phyloP scores from a whole-genome alignment of 1,140 invertebrate species.

The Scylla paramamosain region DNA sequence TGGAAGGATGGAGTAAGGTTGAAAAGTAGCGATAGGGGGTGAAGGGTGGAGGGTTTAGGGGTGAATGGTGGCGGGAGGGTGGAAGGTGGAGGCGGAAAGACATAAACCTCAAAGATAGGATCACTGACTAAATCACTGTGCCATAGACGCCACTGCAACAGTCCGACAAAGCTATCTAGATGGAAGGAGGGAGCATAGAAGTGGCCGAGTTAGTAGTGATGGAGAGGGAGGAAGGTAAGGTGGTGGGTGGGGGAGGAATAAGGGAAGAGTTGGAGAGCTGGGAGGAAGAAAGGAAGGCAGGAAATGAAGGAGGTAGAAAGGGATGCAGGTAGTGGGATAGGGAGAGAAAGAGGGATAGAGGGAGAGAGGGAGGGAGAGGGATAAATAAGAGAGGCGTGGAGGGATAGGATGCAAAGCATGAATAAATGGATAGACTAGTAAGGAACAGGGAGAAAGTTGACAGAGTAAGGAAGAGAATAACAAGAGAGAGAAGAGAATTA shows the following conservation, averaged over 20 bases:
- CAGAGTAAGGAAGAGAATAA: not conserved
- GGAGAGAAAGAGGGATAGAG: not conserved
- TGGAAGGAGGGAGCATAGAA: not conserved
- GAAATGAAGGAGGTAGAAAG: not conserved
- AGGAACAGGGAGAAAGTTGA: not conserved
- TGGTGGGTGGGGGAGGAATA: slow-evolving; percentile 9
- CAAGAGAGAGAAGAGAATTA: not conserved
- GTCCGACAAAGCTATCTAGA: not conserved
- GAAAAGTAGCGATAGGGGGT: too few relatives aligned
- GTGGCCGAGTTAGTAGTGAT: not conserved
- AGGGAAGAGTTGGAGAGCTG: not conserved
- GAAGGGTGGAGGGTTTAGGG: too few relatives aligned
- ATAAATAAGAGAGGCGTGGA: not conserved
- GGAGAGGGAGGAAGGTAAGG: not conserved
- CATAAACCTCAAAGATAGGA: slow-evolving; percentile 27
- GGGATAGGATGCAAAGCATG: too few relatives aligned
- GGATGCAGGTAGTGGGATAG: not conserved
- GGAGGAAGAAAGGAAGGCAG: not conserved
- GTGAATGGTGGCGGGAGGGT: not conserved
- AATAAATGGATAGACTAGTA: not conserved
- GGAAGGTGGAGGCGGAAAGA: not conserved
- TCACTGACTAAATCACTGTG: slow-evolving; percentile 15
- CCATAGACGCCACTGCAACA: slow-evolving; percentile 30
- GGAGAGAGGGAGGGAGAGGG: not conserved
- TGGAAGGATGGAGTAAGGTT: too few relatives aligned